phyloP scores from a whole-genome alignment of 2,888 invertebrate species.

The Pseudeuparius sepicola region DNA sequence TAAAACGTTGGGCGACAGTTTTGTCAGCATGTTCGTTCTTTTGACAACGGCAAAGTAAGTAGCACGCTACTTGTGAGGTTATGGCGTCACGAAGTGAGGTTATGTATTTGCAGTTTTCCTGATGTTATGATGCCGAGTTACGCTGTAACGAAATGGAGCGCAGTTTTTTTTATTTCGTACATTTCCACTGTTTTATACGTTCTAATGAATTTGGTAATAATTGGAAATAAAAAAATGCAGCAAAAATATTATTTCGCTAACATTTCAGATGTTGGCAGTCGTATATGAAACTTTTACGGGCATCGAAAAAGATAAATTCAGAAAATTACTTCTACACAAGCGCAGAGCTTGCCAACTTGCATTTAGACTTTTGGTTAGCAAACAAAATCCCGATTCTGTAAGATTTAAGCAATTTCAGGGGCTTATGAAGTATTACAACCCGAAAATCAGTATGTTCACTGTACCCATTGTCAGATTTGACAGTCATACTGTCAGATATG shows the following conservation, averaged over 20 bases:
- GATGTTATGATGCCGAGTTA: slow-evolving; percentile 92
- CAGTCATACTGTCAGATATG: too few relatives aligned
- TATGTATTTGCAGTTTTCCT: slow-evolving; percentile 64
- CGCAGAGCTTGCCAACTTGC: slow-evolving; percentile 72
- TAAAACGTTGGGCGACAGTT: slow-evolving; percentile 66
- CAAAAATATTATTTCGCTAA: too few relatives aligned
- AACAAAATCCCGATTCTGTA: slow-evolving; percentile 58
- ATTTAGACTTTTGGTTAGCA: slow-evolving; percentile 69
- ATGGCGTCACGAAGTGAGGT: too few relatives aligned
- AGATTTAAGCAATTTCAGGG: slow-evolving; percentile 70
- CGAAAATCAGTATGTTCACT: slow-evolving; percentile 51
- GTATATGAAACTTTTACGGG: slow-evolving; percentile 84
- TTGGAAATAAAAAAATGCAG: too few relatives aligned
- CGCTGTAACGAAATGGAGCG: slow-evolving; percentile 67
- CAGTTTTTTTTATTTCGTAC: slow-evolving; percentile 79
- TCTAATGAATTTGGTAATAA: slow-evolving; percentile 75
- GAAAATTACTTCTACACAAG: slow-evolving; percentile 71
- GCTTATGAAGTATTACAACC: slow-evolving; percentile 66
- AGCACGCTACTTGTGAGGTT: too few relatives aligned
- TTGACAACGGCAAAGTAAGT: slow-evolving; percentile 87
- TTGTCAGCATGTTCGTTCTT: slow-evolving; percentile 80
- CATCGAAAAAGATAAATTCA: slow-evolving; percentile 76
- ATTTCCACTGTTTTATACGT: slow-evolving; percentile 77
- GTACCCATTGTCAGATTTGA: too few relatives aligned
- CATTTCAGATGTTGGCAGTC: slow-evolving; percentile 71